Base-by-base conservation (phyloP, 1,140 invertebrate genomes). In the Eulimnadia texana region DNA sequence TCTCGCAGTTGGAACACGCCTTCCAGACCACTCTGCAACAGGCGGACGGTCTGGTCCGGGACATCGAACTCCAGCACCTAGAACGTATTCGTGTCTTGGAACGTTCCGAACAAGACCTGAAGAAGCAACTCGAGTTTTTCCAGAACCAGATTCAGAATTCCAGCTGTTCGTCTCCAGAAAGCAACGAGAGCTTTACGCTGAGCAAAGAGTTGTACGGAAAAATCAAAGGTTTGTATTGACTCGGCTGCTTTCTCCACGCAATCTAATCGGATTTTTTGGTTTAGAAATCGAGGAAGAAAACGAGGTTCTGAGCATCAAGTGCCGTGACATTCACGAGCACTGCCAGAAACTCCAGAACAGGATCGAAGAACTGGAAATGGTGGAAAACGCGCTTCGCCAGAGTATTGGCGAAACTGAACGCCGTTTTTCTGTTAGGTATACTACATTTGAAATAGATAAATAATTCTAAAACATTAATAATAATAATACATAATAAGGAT, bases 241-340 rank as follows among this genome's bases (percentile, higher is more conserved):
- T 9, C 16, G 16, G 65, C 22, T 66, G 72, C 19, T 63, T 70
- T 57, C 60, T 53, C 3, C 65, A 73, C 33, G 47, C 74, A 24
- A 51, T 64, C n/a, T 71, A 75, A n/a, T 69, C 72, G 50, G 73
- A 75, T 50, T 68, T 70, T 55, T 60, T 72, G 0, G 61, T 70
- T 47, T 67, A 58, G 66, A 69, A 23, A 56, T 72, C 2, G 65
- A 71, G 57, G 64, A 67, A 13, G 69, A 73, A 24, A 69, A 72
- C 50, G 68, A 68, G 27, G 66, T 61, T 1, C 62, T 72, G 3
- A 63, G 74, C 9, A 61, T 60, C 16, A 65, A 66, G 62, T 63
- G 62, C 0, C 65, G 67, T 25, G 64, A 65, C 20, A 52, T 67
- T 23, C 47, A 65, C 22, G 65, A 66, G 53, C 64, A 67, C 50